Base-by-base conservation (phyloP, 2,888 invertebrate species). In the Oscheius onirici region DNA sequence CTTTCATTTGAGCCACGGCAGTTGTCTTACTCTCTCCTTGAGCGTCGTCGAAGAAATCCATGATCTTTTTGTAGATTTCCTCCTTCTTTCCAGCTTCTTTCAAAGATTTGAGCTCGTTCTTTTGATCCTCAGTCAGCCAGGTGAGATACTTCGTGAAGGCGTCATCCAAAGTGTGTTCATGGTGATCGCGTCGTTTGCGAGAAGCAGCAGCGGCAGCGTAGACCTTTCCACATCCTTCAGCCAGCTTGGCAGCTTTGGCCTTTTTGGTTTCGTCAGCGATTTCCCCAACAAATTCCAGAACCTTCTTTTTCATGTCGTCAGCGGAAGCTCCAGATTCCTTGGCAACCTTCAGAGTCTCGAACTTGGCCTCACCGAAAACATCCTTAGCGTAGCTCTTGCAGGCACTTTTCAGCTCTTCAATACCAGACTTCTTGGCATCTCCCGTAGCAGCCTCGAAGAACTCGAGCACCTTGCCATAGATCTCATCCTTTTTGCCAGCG, bases 61-160 rank as follows among this genome's bases (percentile, higher is more conserved):
- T 13, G 22, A 74, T 65, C 66, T 76, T 74, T 24, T 67, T 66
- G 22, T 69, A 58, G 22, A 76, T 66, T 1, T 13, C 69, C 1
- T 71, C 71, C 15, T 61, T 55, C 34, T 67, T 67, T 20, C 66
- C 73, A n/a, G 41, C 63, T 6, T 15, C 58, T 26, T 49, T 41
- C 43, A 70, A 15, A 26, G 17, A 43, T 28, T 22, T 71, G 20
- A 34, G 26, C 15, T 49, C 28, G n/a, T 46, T 49, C 28, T 49
- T 46, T 65, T 82, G 82, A 3, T 78, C 81, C n/a, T 75, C 75
- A 8, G 71, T 79, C 44, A 73, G 55, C 78, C 77, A 76, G 52
- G 60, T 63, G 22, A 80, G 63, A 69, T 72, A 75, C 67, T 65
- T 72, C 66, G 67, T 60, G 34, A 66, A n/a, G 58, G 66, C 40